A percentile compares a stretch with the other conserved stretches of the same genome.
phyloP scores from a whole-genome alignment of 2,113 vertebrate species.

The Onychostoma macrolepis region DNA sequence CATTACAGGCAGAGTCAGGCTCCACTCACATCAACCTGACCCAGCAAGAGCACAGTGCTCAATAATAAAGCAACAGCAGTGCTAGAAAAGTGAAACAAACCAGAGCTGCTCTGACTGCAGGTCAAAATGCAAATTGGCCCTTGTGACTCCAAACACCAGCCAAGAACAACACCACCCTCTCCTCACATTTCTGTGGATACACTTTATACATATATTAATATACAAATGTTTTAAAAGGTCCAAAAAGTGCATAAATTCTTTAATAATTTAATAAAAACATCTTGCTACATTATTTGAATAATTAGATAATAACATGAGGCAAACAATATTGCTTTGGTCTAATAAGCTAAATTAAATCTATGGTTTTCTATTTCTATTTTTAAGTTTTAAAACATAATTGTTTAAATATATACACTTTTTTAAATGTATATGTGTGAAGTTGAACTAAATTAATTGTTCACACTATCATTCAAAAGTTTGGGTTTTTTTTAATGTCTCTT shows the following conservation, averaged over 20 bases:
- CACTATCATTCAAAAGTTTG: too few species aligned
- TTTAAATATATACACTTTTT: not conserved
- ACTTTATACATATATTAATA: not conserved
- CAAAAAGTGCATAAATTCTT: not conserved
- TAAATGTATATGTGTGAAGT: not conserved
- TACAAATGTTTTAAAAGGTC: not conserved
- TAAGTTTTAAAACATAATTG: too few species aligned
- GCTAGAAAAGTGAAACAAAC: not conserved
- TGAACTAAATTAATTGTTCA: not conserved
- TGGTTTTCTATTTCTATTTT: too few species aligned
- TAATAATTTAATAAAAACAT: not conserved
- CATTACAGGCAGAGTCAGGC: not conserved
- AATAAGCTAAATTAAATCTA: not conserved
- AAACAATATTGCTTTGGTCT: not conserved
- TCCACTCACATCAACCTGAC: not conserved
- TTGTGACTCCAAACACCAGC: not conserved
- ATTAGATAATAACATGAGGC: not conserved
- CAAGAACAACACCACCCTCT: not conserved
- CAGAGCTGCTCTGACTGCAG: not conserved
- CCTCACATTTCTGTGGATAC: not conserved
- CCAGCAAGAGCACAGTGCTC: not conserved
- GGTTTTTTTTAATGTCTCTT: too few species aligned
- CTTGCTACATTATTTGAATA: not conserved
- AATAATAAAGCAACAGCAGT: constrained; percentile 1
- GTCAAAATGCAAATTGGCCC: not conserved